These are phyloP conservation scores for Parnassius orleans DNA, from an alignment of 2,888 invertebrate species.

Conservation along the genomic window DNA sequence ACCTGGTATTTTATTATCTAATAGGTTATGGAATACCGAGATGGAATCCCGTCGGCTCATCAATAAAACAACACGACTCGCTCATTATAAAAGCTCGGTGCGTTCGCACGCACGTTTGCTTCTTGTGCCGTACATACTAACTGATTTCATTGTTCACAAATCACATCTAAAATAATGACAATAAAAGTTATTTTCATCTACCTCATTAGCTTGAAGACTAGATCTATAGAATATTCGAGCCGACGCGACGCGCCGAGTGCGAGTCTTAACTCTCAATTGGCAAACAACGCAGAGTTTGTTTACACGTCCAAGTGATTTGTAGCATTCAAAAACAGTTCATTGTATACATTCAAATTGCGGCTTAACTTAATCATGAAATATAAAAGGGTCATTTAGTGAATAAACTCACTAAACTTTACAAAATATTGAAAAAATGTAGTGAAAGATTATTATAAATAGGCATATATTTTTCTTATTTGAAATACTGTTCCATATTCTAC, in stretches of 20 bases:
- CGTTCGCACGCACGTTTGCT: slow-evolving; percentile 52
- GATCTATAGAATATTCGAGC: slow-evolving; percentile 12
- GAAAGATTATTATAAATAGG: slow-evolving; percentile 1
- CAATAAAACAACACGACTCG: slow-evolving; percentile 35
- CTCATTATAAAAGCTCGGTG: slow-evolving; percentile 48
- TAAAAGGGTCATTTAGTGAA: slow-evolving; percentile 16
- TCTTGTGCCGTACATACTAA: slow-evolving; percentile 42
- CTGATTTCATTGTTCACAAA: slow-evolving; percentile 29
- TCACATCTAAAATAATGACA: slow-evolving; percentile 35
- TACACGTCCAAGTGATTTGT: slow-evolving; percentile 24
- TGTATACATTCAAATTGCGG: slow-evolving; percentile 38
- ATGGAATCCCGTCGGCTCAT: slow-evolving; percentile 24
- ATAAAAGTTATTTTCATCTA: slow-evolving; percentile 39
- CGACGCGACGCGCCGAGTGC: slow-evolving; percentile 33
- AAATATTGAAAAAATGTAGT: slow-evolving; percentile 1
- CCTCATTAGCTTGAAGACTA: slow-evolving; percentile 19
- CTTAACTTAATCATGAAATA: slow-evolving; percentile 40
- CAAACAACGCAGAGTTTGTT: slow-evolving; percentile 56
- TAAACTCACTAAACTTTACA: not conserved
- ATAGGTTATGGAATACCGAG: slow-evolving; percentile 21
- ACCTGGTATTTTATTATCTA: not conserved
- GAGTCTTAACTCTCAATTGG: slow-evolving; percentile 59
- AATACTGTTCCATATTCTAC: slow-evolving; percentile 21
- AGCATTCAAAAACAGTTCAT: slow-evolving; percentile 38
- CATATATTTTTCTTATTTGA: slow-evolving; percentile 5